phyloP scores from a whole-genome alignment of 2,888 invertebrate species.

The Tupiocoris notatus region DNA sequence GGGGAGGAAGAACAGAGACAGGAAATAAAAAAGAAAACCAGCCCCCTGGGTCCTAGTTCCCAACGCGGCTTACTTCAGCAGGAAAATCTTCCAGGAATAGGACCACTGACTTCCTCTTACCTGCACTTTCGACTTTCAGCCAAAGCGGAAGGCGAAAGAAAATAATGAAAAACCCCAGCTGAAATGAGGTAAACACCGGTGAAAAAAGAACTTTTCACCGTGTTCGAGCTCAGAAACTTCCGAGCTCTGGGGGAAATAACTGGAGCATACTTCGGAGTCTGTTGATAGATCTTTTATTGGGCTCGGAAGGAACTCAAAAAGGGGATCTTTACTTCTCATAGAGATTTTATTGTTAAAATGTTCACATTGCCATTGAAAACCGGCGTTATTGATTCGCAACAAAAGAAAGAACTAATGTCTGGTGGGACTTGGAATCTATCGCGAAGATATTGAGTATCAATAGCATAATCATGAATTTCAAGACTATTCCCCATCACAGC shows the following conservation, averaged over 20 bases:
- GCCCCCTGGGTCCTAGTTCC: background rate
- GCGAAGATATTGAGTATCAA: no score
- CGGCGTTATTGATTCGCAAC: no score
- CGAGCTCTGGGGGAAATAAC: background rate
- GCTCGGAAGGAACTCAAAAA: background rate
- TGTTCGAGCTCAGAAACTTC: background rate
- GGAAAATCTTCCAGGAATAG: background rate
- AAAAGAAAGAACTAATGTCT: no score
- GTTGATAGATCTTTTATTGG: background rate
- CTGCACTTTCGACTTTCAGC: background rate
- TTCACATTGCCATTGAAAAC: no score
- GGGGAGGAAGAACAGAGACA: background rate
- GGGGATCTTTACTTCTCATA: background rate
- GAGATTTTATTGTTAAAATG: background rate
- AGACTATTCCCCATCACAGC: no score
- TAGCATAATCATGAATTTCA: no score
- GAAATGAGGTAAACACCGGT: background rate
- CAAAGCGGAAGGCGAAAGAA: background rate
- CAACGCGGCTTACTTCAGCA: background rate
- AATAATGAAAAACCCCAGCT: background rate
- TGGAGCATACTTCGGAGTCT: background rate
- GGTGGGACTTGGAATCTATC: no score
- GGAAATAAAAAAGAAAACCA: background rate
- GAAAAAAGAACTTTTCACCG: background rate
- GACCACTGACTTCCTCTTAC: background rate